phyloP scores from a whole-genome alignment of 2,888 invertebrate species.

The Rhingia campestris region DNA sequence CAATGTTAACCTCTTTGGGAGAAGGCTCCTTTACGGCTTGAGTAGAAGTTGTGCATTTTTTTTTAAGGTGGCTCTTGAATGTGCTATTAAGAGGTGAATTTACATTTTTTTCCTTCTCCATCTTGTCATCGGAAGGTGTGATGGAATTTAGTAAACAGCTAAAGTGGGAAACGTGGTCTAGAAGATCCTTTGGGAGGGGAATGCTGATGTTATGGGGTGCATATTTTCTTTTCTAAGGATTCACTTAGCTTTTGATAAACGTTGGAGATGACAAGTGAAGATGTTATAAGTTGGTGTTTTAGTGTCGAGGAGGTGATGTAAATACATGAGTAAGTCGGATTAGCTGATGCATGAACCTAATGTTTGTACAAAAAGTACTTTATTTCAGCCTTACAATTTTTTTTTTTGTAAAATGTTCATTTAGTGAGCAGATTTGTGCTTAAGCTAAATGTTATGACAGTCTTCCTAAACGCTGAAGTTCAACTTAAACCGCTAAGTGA shows the following conservation, averaged over 20 bases:
- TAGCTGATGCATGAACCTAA: too few relatives aligned
- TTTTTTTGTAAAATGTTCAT: too few relatives aligned
- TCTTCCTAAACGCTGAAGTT: too few relatives aligned
- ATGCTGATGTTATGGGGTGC: background rate
- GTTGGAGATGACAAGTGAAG: too few relatives aligned
- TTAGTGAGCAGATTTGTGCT: too few relatives aligned
- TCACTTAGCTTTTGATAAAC: background rate
- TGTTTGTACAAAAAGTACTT: too few relatives aligned
- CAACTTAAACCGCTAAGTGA: too few relatives aligned
- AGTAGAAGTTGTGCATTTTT: conserved; percentile 17
- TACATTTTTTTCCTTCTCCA: conserved; percentile 10
- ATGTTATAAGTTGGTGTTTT: too few relatives aligned
- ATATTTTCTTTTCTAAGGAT: background rate
- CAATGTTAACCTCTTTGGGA: conserved; percentile 27
- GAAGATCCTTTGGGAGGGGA: background rate
- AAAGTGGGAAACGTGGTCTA: background rate
- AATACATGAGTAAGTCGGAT: too few relatives aligned
- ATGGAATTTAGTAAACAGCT: conserved; percentile 25
- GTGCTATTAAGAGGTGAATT: conserved; percentile 35
- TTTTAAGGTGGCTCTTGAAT: conserved; percentile 26
- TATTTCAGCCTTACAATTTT: too few relatives aligned
- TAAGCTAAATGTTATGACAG: too few relatives aligned
- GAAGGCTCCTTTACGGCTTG: conserved; percentile 26
- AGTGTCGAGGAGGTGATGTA: too few relatives aligned
- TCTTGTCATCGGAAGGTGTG: conserved; percentile 28